Percentiles rank a stretch among this genome's conserved stretches.
These are phyloP conservation scores for Otolemur crassicaudatus DNA, from an alignment of 2,797 vertebrate species.

Conservation along the genomic window DNA sequence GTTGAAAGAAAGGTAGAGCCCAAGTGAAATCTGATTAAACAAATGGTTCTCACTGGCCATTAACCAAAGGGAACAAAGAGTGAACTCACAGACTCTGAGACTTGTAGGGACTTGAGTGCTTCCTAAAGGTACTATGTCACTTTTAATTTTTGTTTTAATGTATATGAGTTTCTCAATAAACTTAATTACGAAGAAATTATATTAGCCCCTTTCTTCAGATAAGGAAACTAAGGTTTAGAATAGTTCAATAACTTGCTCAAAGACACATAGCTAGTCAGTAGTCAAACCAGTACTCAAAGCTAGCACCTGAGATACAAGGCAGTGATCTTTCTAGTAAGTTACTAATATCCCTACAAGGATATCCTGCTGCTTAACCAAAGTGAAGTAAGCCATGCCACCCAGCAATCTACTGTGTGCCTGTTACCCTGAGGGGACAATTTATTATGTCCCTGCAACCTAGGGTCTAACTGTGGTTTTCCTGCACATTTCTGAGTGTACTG, in stretches of 20 bases:
- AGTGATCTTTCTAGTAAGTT: background rate
- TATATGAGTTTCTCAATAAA: background rate
- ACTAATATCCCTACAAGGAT: background rate
- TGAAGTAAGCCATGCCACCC: background rate
- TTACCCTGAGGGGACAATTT: background rate
- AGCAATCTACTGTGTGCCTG: background rate
- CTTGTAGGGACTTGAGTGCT: background rate
- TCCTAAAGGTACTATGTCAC: background rate
- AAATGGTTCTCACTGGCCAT: background rate
- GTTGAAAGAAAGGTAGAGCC: background rate
- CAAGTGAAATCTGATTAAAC: background rate
- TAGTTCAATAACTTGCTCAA: background rate
- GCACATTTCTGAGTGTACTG: background rate
- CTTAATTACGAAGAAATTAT: background rate
- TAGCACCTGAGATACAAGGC: background rate
- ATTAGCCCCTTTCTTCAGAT: background rate
- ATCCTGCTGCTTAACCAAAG: background rate
- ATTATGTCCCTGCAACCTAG: background rate
- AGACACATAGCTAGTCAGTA: background rate
- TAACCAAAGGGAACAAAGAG: background rate
- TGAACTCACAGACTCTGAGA: background rate
- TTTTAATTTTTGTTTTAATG: background rate
- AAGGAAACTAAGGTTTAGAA: background rate
- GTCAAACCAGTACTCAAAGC: background rate
- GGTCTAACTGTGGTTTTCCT: background rate